phyloP scores from a whole-genome alignment of 2,888 invertebrate species.

The Cerastis rubricosa region DNA sequence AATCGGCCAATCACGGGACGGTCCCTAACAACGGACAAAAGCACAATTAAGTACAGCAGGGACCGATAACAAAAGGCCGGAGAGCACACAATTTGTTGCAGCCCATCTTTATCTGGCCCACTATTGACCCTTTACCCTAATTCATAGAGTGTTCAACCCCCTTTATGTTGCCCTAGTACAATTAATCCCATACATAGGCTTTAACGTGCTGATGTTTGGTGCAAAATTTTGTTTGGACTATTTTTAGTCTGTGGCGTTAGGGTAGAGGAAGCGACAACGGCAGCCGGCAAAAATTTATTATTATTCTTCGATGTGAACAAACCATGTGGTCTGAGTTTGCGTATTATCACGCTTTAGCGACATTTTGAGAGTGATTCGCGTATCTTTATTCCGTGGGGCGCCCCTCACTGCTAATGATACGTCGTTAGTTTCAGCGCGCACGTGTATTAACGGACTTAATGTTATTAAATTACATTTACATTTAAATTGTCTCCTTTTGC shows the following conservation, averaged over 20 bases:
- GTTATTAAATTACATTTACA: constrained; percentile 64
- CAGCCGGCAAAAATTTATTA: constrained; percentile 74
- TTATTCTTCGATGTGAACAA: constrained; percentile 87
- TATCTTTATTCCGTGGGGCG: constrained; percentile 75
- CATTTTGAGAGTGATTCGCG: constrained; percentile 88
- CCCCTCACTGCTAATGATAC: constrained; percentile 81
- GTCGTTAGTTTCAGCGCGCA: constrained; percentile 80
- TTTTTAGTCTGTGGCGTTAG: constrained; percentile 69
- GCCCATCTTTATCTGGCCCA: constrained; percentile 88
- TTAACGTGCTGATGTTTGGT: constrained; percentile 61
- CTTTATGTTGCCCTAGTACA: constrained; percentile 66
- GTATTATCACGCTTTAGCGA: constrained; percentile 87
- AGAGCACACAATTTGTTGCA: constrained; percentile 90
- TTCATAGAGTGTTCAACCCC: constrained; percentile 82
- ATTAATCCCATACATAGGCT: constrained; percentile 57
- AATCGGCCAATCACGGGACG: constrained; percentile 81
- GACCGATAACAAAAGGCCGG: constrained; percentile 87
- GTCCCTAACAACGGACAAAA: constrained; percentile 85
- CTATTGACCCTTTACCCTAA: constrained; percentile 90
- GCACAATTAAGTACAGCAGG: constrained; percentile 90
- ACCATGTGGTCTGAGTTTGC: constrained; percentile 85
- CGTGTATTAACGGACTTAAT: constrained; percentile 77
- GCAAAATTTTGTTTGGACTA: constrained; percentile 28
- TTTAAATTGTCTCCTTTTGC: constrained; percentile 61
- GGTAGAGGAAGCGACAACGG: constrained; percentile 54